These are phyloP conservation scores for Didymodactylos carnosus DNA, from an alignment of 2,888 invertebrate genomes.

Conservation along the genomic window DNA sequence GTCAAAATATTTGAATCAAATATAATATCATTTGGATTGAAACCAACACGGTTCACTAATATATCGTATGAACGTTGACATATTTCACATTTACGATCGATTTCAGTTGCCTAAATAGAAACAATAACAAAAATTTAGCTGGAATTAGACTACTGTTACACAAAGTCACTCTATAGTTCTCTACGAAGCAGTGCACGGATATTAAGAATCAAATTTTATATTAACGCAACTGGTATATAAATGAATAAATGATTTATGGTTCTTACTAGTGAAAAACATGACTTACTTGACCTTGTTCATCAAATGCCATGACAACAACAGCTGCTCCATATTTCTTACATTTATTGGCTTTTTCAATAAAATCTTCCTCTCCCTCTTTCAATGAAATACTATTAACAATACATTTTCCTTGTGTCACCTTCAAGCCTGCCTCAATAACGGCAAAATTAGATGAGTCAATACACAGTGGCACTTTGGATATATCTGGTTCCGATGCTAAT, in stretches of 20 bases:
- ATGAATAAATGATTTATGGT: background rate
- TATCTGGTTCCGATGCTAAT: constrained; percentile 41
- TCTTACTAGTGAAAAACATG: background rate
- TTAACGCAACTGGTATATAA: too few species aligned
- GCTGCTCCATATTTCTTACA: constrained; percentile 40
- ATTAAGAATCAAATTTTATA: too few species aligned
- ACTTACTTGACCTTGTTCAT: constrained; percentile 41
- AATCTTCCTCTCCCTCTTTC: constrained; percentile 42
- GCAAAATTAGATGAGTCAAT: constrained; percentile 43
- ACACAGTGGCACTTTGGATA: constrained; percentile 41
- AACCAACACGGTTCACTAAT: constrained; percentile 37
- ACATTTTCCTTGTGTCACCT: constrained; percentile 41
- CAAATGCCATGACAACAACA: constrained; percentile 44
- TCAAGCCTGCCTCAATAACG: constrained; percentile 41
- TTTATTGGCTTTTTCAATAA: constrained; percentile 38
- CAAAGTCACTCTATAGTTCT: too few species aligned
- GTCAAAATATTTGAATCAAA: constrained; percentile 45
- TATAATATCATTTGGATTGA: constrained; percentile 41
- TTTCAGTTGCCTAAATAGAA: constrained; percentile 36
- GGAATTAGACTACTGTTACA: background rate
- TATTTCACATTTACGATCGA: constrained; percentile 39
- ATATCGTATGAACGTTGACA: constrained; percentile 40
- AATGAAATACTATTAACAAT: constrained; percentile 43
- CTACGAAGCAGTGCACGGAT: too few species aligned
- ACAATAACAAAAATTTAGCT: background rate